Evolutionary conservation across 2,797 vertebrate species (phyloP).

Genomic region (Betta splendens): DNA sequence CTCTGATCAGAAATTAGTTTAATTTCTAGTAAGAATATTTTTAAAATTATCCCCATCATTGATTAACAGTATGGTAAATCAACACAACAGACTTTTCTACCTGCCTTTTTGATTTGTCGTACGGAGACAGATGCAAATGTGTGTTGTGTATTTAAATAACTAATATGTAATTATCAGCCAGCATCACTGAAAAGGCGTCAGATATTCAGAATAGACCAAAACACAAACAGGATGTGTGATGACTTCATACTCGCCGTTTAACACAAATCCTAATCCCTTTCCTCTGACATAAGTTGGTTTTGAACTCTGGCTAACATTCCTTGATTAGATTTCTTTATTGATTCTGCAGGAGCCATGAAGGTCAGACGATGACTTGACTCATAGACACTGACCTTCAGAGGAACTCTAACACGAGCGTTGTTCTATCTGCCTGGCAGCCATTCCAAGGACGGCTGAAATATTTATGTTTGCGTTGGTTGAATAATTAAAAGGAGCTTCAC

Average conservation of each 20-base stretch:
- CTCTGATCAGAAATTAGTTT: no score
- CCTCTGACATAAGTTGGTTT: slow-evolving; percentile 64
- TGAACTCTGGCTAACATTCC: slow-evolving; percentile 48
- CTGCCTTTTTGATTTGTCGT: no score
- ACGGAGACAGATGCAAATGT: no score
- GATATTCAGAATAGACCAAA: slow-evolving; percentile 20
- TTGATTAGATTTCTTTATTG: slow-evolving; percentile 75
- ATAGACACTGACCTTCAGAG: slow-evolving; percentile 62
- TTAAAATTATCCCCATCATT: no score
- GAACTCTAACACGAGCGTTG: slow-evolving; percentile 44
- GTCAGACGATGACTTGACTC: slow-evolving; percentile 65
- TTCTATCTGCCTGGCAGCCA: slow-evolving; percentile 35
- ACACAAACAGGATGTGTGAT: slow-evolving; percentile 48
- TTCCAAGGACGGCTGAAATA: slow-evolving; percentile 29
- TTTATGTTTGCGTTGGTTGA: slow-evolving; percentile 1
- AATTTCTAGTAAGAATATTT: no score
- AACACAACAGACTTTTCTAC: no score
- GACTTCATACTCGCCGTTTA: slow-evolving; percentile 51
- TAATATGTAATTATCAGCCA: slow-evolving; percentile 15
- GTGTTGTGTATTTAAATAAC: no score
- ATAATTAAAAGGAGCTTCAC: background rate
- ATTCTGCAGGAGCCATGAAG: slow-evolving; percentile 64
- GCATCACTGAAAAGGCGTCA: background rate
- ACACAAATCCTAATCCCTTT: slow-evolving; percentile 40
- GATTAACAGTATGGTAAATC: no score